A percentile compares a stretch with the other conserved stretches of the same genome.
Conservation (phyloP, 1,140 invertebrate species). For the Wasmannia auropunctata region DNA sequence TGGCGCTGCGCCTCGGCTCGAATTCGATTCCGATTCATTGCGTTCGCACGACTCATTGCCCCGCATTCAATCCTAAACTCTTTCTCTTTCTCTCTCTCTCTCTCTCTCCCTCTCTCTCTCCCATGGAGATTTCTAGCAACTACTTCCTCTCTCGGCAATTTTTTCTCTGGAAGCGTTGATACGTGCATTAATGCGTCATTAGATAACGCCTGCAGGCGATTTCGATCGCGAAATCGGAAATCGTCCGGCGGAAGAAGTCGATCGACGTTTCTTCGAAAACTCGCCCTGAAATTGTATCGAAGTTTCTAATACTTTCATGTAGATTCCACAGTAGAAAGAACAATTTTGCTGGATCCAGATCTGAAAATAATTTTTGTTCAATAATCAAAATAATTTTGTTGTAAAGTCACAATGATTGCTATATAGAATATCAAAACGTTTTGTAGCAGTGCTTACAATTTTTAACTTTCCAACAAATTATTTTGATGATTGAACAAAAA, state of each 20-base stretch:
- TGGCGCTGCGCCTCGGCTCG: not conserved
- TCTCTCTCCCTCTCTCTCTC: too few species aligned
- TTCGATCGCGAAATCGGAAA: not conserved
- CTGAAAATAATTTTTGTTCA: too few species aligned
- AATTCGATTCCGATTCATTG: constrained; percentile 34
- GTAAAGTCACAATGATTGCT: too few species aligned
- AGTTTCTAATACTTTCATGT: not conserved
- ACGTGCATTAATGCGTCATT: not conserved
- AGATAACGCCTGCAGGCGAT: not conserved
- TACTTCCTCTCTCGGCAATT: not conserved
- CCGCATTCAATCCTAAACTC: constrained; percentile 27
- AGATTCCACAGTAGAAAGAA: not conserved
- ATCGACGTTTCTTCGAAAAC: not conserved
- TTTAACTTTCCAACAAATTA: too few species aligned
- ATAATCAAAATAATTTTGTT: too few species aligned
- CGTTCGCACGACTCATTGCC: constrained; percentile 12
- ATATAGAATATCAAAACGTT: too few species aligned
- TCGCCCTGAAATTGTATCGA: not conserved
- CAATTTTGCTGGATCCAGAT: too few species aligned
- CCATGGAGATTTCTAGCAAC: not conserved
- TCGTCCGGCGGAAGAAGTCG: not conserved
- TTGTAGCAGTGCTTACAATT: too few species aligned
- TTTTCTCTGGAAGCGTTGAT: not conserved
- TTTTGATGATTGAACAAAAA: too few species aligned
- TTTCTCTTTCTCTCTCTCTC: not conserved